A percentile compares a stretch with the other conserved stretches of the same genome.
These are phyloP conservation scores for Timandra comae DNA, from an alignment of 2,888 invertebrate genomes.

Conservation along the genomic window DNA sequence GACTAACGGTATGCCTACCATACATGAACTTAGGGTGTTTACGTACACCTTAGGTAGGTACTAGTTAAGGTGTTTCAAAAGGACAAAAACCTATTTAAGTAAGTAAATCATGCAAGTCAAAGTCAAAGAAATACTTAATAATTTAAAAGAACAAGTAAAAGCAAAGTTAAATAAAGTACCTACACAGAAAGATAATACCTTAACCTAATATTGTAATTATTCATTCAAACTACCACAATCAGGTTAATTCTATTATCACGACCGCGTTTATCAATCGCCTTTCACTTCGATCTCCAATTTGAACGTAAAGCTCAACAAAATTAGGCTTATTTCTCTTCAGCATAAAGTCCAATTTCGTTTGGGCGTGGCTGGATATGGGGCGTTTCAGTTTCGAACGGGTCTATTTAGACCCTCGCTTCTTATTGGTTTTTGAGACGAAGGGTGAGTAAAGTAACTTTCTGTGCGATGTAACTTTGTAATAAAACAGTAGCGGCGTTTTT, in stretches of 20 bases:
- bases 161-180: too few relatives aligned
- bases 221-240: conserved; percentile 7
- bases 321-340: conserved; percentile 1
- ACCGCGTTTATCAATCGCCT: conserved; percentile 39
- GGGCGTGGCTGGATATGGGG: conserved; percentile 36
- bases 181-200: too few relatives aligned
- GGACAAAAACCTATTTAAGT: too few relatives aligned
- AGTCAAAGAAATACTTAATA: too few relatives aligned
- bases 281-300: conserved; percentile 45
- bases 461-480: conserved; percentile 54
- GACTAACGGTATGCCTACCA: too few relatives aligned
- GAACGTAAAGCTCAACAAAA: conserved; percentile 20
- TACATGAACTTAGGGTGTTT: too few relatives aligned
- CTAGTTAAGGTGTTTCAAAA: too few relatives aligned
- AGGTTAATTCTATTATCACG: conserved; percentile 6
- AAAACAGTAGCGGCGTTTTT: conserved; percentile 25
- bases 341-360: conserved; percentile 30
- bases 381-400: conserved; percentile 45
- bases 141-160: too few relatives aligned
- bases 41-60: too few relatives aligned
- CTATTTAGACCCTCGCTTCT: conserved; percentile 60
- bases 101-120: too few relatives aligned
- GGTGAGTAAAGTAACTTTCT: conserved; percentile 50
- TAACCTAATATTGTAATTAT: conserved; percentile 7
- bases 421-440: conserved; percentile 68